Evolutionary conservation across 2,113 vertebrate genomes (phyloP), one percentile per base, ranked within the genome.

Genomic region (Spermophilus dauricus): DNA sequence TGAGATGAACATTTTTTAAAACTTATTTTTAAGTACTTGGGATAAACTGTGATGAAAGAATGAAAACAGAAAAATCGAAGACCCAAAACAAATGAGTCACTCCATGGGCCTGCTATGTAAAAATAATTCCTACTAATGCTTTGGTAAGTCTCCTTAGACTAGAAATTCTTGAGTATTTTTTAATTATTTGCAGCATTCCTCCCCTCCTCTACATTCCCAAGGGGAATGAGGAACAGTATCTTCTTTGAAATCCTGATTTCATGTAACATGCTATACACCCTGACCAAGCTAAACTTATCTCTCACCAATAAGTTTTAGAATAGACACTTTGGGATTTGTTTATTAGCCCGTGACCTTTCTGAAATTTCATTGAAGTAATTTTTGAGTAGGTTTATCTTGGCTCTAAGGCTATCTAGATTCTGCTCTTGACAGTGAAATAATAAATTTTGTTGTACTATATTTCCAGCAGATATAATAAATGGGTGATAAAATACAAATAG

Each of bases 61-160:
- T 73, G 69, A 91, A 83, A 88, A 48, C 73, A 86, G 14, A 85
- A 85, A 81, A 86, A 76, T 83, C 20, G 20, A 72, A 92, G 6
- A 32, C 22, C 39, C 73, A 51, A 86, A 67, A 78, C 65, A 63
- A 26, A n/a, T 32, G 34, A 82, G 42, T 37, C 17, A 70, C 48
- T 2, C 5, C 20, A 13, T 70, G 48, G 48, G 26, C 10, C 63
- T 77, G 5, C 12, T 12, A 70, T 69, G 42, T 34, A 34, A 53
- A 51, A 76, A 76, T 5, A 76, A 34, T 73, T 85, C 42, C 24
- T 58, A 28, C 30, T 12, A 53, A 58, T 4, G 48, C 20, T 63
- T 48, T 26, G 65, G 34, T 69, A 22, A 11, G 0, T 72, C 89
- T 93, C 61, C 63, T 87, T 45, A 77, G 76, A 81, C 39, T 72